These are phyloP conservation scores for Tillus elongatus DNA, from an alignment of 2,888 invertebrate species.

Conservation along the genomic window DNA sequence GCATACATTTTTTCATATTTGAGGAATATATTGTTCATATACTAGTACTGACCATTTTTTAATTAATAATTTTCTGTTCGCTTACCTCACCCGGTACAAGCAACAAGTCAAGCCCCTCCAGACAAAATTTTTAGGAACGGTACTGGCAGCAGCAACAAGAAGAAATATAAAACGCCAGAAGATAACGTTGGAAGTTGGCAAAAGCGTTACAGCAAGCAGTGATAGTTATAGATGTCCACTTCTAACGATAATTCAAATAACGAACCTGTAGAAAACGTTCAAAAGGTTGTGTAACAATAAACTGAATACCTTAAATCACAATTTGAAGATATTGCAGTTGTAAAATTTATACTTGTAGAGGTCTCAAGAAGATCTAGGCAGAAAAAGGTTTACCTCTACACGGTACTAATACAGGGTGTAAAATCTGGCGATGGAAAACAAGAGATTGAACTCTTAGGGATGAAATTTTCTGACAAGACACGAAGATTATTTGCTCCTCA, in stretches of 20 bases:
- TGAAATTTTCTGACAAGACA: constrained; percentile 14
- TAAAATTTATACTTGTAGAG: constrained; percentile 12
- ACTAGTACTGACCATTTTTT: no score
- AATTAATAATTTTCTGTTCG: no score
- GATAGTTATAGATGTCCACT: constrained; percentile 14
- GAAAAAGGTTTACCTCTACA: constrained; percentile 10
- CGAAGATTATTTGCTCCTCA: constrained; percentile 10
- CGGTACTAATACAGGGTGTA: constrained; percentile 8
- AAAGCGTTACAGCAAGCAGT: constrained; percentile 15
- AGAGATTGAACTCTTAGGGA: constrained; percentile 11
- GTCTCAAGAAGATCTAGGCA: constrained; percentile 7
- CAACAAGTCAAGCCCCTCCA: constrained; percentile 29
- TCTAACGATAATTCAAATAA: constrained; percentile 17
- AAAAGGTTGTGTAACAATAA: constrained; percentile 8
- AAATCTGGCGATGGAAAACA: constrained; percentile 7
- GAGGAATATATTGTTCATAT: no score
- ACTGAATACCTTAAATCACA: constrained; percentile 8
- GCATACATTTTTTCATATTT: no score
- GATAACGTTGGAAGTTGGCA: constrained; percentile 16
- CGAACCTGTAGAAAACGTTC: constrained; percentile 9
- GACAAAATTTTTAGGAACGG: constrained; percentile 28
- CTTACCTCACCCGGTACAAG: no score
- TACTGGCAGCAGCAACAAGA: constrained; percentile 21
- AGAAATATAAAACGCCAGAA: constrained; percentile 16
- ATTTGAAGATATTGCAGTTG: constrained; percentile 6